Percentiles rank a stretch among this genome's conserved stretches.
phyloP scores from a whole-genome alignment of 1,140 invertebrate genomes.

The Delia radicum region DNA sequence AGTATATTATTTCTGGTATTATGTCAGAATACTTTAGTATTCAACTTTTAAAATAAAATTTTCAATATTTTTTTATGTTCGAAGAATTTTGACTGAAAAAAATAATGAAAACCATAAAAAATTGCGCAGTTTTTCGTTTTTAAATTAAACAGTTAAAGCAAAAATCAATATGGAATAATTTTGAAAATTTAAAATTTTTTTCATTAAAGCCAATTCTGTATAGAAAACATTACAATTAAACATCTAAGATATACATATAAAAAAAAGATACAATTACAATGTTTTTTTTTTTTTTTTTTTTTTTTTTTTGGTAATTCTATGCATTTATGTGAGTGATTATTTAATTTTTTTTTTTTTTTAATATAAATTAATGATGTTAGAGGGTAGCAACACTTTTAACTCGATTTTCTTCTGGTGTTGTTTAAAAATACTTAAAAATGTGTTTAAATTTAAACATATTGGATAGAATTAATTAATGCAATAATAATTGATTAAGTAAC shows the following conservation, averaged over 20 bases:
- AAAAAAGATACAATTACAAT: neutral
- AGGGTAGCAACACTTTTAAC: neutral
- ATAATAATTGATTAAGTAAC: neutral
- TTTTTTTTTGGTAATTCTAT: neutral
- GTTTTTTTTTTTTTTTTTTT: neutral
- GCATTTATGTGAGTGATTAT: neutral
- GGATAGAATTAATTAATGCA: neutral
- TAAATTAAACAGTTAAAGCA: neutral
- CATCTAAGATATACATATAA: neutral
- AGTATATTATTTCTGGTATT: neutral
- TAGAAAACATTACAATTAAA: neutral
- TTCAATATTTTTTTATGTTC: neutral
- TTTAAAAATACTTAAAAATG: too few species aligned
- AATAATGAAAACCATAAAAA: too few species aligned
- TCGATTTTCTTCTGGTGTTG: too few species aligned
- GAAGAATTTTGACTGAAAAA: neutral
- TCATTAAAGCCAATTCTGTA: neutral
- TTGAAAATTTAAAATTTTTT: neutral
- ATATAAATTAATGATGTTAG: neutral
- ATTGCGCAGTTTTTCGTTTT: neutral
- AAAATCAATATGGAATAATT: neutral
- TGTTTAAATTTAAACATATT: too few species aligned
- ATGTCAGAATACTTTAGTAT: neutral
- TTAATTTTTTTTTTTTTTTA: neutral
- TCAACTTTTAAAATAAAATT: neutral